Evolutionary conservation across 2,113 vertebrate species (phyloP).

Genomic region (Corythoichthys haematopterus): DNA sequence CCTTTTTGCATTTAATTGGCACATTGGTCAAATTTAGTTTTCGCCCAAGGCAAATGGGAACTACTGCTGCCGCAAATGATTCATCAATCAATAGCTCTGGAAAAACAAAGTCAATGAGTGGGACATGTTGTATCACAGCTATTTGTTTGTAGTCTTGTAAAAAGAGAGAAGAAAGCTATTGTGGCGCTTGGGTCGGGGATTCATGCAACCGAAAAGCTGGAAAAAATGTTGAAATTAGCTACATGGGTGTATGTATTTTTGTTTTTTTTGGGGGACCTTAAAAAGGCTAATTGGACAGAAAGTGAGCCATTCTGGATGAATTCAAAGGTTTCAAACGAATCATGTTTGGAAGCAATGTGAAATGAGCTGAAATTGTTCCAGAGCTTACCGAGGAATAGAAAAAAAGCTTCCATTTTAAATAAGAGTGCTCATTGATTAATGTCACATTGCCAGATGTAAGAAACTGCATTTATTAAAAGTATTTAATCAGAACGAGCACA

Average conservation of each 20-base stretch:
- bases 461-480: background rate
- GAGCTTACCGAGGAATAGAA: background rate
- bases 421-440: background rate
- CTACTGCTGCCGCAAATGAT: background rate
- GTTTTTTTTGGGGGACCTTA: too few species aligned
- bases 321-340: background rate
- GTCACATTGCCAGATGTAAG: background rate
- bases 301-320: background rate
- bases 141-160: background rate
- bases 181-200: background rate
- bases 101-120: conserved; percentile 5
- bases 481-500: background rate
- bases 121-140: background rate
- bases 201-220: background rate
- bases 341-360: background rate
- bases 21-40: background rate
- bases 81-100: background rate
- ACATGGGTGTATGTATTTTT: background rate
- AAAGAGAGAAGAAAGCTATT: background rate
- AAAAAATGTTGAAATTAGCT: background rate
- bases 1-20: background rate
- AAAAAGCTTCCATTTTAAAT: background rate
- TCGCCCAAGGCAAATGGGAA: background rate
- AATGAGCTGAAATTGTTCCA: too few species aligned
- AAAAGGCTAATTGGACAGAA: background rate